phyloP scores from a whole-genome alignment of 2,888 invertebrate genomes.

The Nomada hirtipes region DNA sequence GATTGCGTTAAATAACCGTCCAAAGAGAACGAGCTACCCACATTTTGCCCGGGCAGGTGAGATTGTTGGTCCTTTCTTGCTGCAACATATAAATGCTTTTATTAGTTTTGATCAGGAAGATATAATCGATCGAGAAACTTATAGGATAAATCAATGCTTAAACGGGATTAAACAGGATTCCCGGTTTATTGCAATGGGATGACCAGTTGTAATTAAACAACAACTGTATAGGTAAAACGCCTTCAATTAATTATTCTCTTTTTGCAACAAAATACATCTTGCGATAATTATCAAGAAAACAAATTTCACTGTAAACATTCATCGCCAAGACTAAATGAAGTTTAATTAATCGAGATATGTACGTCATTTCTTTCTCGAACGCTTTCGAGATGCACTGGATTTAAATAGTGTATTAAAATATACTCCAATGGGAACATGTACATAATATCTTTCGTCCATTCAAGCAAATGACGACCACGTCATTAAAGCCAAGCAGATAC shows the following conservation, averaged over 20 bases:
- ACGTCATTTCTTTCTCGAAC: neutral
- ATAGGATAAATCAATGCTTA: neutral
- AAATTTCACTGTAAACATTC: neutral
- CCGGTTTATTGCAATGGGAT: too few relatives aligned
- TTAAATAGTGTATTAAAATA: neutral
- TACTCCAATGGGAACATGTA: neutral
- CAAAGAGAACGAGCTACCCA: slow-evolving; percentile 63
- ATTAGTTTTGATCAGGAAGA: neutral
- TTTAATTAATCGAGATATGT: neutral
- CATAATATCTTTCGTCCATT: neutral
- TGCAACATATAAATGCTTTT: slow-evolving; percentile 30
- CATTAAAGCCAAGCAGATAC: neutral
- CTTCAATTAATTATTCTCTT: neutral
- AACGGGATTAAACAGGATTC: neutral
- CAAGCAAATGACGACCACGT: neutral
- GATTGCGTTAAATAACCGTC: slow-evolving; percentile 67
- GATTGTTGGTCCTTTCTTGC: slow-evolving; percentile 34
- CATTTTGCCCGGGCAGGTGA: slow-evolving; percentile 70
- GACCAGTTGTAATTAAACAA: neutral
- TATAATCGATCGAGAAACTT: neutral
- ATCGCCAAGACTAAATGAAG: neutral
- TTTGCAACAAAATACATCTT: neutral
- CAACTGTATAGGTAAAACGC: neutral
- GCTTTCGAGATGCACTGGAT: too few relatives aligned
- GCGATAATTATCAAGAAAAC: neutral